phyloP scores from a whole-genome alignment of 1,140 invertebrate species.

The Rhagoletis zephyria region DNA sequence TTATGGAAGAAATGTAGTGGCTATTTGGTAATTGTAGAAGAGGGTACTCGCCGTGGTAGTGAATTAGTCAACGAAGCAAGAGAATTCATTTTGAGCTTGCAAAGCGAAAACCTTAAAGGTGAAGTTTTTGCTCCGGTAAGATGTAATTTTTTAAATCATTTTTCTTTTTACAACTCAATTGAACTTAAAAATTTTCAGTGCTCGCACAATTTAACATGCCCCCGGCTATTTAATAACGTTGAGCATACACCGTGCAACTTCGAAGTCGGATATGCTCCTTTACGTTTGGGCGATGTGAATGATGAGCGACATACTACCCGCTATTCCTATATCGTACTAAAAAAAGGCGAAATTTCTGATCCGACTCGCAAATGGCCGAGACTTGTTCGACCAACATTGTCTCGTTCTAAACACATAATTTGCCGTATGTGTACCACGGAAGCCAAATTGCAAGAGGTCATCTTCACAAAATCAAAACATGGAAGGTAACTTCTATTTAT shows the following conservation, averaged over 20 bases:
- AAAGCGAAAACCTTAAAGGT: slow-evolving; percentile 71
- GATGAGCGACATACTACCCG: slow-evolving; percentile 74
- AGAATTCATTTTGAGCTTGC: slow-evolving; percentile 79
- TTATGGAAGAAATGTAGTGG: slow-evolving; percentile 89
- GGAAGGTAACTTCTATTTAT: slow-evolving; percentile 76
- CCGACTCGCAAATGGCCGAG: slow-evolving; percentile 82
- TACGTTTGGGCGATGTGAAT: slow-evolving; percentile 74
- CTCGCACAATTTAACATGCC: slow-evolving; percentile 85
- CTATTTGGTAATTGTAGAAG: slow-evolving; percentile 88
- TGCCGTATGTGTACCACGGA: slow-evolving; percentile 84
- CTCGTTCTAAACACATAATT: slow-evolving; percentile 80
- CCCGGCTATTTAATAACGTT: slow-evolving; percentile 74
- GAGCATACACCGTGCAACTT: slow-evolving; percentile 86
- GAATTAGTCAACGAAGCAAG: slow-evolving; percentile 83
- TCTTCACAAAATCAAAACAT: slow-evolving; percentile 83
- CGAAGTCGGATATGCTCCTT: slow-evolving; percentile 77
- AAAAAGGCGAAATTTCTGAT: slow-evolving; percentile 79
- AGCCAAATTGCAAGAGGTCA: slow-evolving; percentile 84
- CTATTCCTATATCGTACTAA: slow-evolving; percentile 85
- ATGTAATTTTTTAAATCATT: neutral
- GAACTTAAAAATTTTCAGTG: slow-evolving; percentile 76
- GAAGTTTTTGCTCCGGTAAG: slow-evolving; percentile 85
- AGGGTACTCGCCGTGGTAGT: slow-evolving; percentile 87
- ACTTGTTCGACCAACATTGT: slow-evolving; percentile 80
- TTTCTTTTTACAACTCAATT: neutral